Conservation (phyloP, 2,113 vertebrate species). For the Panthera leo region DNA sequence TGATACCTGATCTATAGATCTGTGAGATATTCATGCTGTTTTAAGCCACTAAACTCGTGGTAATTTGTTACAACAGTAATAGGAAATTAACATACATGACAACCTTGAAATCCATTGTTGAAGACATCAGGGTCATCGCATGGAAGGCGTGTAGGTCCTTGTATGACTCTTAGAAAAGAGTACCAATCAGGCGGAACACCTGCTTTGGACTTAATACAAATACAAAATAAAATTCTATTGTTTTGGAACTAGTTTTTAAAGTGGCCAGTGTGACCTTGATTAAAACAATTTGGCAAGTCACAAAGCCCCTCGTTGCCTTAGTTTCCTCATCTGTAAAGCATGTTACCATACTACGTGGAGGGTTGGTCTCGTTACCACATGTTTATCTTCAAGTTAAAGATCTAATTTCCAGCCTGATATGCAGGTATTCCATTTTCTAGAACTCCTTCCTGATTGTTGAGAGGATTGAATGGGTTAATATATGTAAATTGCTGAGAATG, state of each 20-base stretch:
- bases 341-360: background rate
- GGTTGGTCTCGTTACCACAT: background rate
- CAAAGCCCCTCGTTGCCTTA: background rate
- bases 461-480: background rate
- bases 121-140: background rate
- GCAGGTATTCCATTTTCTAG: background rate
- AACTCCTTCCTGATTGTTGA: background rate
- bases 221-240: background rate
- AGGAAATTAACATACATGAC: background rate
- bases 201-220: background rate
- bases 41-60: background rate
- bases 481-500: background rate
- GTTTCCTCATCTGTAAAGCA: background rate
- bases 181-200: background rate
- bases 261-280: background rate
- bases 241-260: background rate
- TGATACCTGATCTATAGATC: background rate
- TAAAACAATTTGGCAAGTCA: background rate
- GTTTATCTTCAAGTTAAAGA: background rate
- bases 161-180: background rate
- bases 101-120: background rate
- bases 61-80: background rate
- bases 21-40: background rate
- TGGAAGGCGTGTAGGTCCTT: background rate
- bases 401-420: background rate